Evolutionary conservation across 2,888 invertebrate species (phyloP), one percentile per base, ranked within the genome.

Genomic region (Tenthredo mesomela): DNA sequence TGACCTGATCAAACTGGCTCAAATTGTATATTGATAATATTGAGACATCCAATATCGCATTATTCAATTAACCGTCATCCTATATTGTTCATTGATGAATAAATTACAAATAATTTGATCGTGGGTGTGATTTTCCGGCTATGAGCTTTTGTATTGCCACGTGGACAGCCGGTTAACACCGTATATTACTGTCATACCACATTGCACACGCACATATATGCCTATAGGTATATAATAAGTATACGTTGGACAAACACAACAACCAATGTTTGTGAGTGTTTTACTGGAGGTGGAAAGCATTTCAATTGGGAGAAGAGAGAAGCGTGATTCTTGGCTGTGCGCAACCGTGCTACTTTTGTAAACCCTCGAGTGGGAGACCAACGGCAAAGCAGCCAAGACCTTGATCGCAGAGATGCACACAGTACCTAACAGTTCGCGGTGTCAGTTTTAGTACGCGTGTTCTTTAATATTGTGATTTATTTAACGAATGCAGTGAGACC

Each of bases 201-300:
- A 43, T 43, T 18, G 50, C 33, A 54, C 77, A 50, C 47, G 33
- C 77, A 50, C 47, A 54, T 2, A 25, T 77, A 50, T 77, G 21
- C n/a, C 10, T 5, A n/a, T 5, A n/a, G 18, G 29, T 18, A 12
- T n/a, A n/a, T n/a, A n/a, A n/a, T n/a, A 54, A 6, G 29, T 50
- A 50, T 54, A 50, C 43, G 43, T 29, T 70, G 18, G 7, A 37
- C 71, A 33, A 12, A 43, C 43, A 73, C 40, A 9, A 43, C 73
- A 40, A 1, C 12, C 6, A 25, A 43, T 73, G 21, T 40, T 21
- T 15, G 50, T 4, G 18, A 54, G 33, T 77, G 77, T 50, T 50
- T 61, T 80, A 80, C n/a, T 61, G 80, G 58, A 80, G 58, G 80
- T 61, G 80, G 80, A 61, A 61, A 33, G 50, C 77, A 80, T 80